Conservation (phyloP, 2,888 invertebrate genomes). For the Amphiduros pacificus region DNA sequence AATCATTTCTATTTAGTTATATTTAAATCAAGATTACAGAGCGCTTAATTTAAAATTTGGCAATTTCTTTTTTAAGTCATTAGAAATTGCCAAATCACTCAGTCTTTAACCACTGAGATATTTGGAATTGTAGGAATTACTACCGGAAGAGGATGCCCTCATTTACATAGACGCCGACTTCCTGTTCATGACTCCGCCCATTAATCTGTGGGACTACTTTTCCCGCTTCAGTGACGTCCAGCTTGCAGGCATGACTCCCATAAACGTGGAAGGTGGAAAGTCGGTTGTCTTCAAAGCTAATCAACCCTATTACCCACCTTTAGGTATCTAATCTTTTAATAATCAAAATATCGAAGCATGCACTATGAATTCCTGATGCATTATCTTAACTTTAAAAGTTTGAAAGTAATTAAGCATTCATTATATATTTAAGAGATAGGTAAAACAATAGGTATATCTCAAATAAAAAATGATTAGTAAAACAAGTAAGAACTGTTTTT, state of each 20-base stretch:
- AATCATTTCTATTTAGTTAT: no score
- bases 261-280: background rate
- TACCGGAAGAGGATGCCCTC: background rate
- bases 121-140: background rate
- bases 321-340: background rate
- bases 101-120: no score
- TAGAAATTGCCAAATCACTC: no score
- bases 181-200: background rate
- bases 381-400: no score
- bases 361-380: background rate
- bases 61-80: no score
- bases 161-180: constrained; percentile 1
- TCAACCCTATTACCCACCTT: background rate
- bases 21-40: no score
- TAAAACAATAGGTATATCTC: no score
- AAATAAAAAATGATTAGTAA: no score
- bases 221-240: background rate
- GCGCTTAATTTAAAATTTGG: no score
- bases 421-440: no score
- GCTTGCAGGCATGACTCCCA: background rate
- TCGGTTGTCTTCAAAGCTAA: background rate
- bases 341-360: background rate
- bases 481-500: no score
- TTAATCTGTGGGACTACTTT: background rate
- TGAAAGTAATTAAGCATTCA: no score